Evolutionary conservation across 2,888 invertebrate genomes (phyloP).

Genomic region (Agapostemon virescens): DNA sequence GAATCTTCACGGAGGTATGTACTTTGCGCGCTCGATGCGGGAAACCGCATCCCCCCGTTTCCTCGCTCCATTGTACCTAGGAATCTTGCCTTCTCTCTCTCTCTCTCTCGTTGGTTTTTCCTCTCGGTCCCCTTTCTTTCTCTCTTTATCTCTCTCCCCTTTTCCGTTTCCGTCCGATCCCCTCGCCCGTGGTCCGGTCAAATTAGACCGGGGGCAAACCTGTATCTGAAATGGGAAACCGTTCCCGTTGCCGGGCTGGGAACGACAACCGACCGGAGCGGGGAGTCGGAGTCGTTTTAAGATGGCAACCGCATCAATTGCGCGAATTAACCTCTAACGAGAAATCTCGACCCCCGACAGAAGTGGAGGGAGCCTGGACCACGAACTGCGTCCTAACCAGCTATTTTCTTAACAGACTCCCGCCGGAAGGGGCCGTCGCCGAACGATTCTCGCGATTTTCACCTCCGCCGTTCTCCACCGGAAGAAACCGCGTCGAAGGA

Average conservation of each 20-base stretch:
- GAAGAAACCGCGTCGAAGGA: too few relatives aligned
- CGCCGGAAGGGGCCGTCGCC: neutral
- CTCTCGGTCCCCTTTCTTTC: constrained; percentile 20
- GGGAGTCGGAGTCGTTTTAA: constrained; percentile 59
- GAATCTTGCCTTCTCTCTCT: constrained; percentile 9
- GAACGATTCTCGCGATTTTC: neutral
- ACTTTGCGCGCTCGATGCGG: neutral
- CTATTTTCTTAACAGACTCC: constrained; percentile 52
- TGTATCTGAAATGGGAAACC: constrained; percentile 60
- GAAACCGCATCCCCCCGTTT: neutral
- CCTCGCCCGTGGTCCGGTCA: constrained; percentile 28
- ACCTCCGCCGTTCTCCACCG: neutral
- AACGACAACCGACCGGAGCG: constrained; percentile 15
- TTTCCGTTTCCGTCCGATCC: constrained; percentile 35
- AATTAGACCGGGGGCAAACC: constrained; percentile 48
- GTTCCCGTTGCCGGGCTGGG: constrained; percentile 40
- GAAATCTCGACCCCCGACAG: constrained; percentile 66
- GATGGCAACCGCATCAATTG: constrained; percentile 71
- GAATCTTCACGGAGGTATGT: neutral
- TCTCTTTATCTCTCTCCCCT: neutral
- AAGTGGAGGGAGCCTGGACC: constrained; percentile 57
- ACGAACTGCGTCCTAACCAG: constrained; percentile 41
- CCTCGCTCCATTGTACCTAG: neutral
- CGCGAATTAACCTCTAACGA: constrained; percentile 70
- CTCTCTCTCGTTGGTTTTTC: constrained; percentile 19